Base-by-base conservation (phyloP, 2,888 invertebrate genomes). In the Rhaphigaster nebulosa region DNA sequence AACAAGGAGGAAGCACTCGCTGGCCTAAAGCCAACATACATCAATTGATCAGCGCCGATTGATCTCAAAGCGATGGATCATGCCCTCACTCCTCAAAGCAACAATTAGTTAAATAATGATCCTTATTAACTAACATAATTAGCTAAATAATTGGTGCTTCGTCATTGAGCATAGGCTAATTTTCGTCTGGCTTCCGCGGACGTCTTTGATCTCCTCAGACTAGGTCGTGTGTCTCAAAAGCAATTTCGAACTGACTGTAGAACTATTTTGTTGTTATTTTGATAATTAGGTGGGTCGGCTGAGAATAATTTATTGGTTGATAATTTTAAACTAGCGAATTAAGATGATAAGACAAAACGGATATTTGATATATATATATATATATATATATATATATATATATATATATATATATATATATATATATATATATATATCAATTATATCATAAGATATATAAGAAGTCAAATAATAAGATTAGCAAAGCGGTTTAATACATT, bases 31-130 rank as follows among this genome's bases (percentile, higher is more conserved):
- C 84, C 84, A 84, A 84, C 45, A 0, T 8, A 0, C 15, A 76
- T 76, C 70, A 76, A 76, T 76, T 76, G 70, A 38, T 20, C 70
- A 76, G 70, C 34, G 23, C 70, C 70, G 70, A 76, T 76, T 76
- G 70, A 76, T 76, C 70, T 76, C 70, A 6, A 76, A 76, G 70
- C 34, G 34, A 20, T 0, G 70, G 70, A 76, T 76, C 70, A 76
- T 20, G 70, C 18, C 20, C 38, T 76, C 10, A 76, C 34, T 38
- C 38, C 18, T 65, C 29, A 34, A 34, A 65, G 65, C 29, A 12
- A 23, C 70, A 76, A 76, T 76, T 76, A 34, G 70, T 76, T 76
- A 20, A 76, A 34, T 70, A 70, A 70, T n/a, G 18, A 3, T 34
- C 4, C 29, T 18, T 15, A 70, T 76, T 76, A 38, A 76, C 70